Conservation (phyloP, 1,140 invertebrate species). For the Ruditapes philippinarum region DNA sequence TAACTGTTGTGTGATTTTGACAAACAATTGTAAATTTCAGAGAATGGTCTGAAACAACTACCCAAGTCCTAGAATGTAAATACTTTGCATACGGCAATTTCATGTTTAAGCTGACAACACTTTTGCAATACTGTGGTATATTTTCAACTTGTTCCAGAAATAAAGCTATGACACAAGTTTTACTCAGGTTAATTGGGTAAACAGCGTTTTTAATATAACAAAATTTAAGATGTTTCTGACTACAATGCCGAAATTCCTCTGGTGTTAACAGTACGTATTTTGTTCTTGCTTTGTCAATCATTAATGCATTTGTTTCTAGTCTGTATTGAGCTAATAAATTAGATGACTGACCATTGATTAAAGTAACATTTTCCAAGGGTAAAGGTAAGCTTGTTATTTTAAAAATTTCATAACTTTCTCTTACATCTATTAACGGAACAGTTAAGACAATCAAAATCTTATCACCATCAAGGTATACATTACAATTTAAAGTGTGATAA, state of each 20-base stretch:
- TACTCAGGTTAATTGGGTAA: neutral
- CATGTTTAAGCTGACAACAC: neutral
- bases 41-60: neutral
- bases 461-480: neutral
- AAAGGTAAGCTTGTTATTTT: neutral
- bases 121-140: neutral
- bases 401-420: neutral
- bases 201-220: neutral
- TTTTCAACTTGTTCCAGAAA: neutral
- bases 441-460: neutral
- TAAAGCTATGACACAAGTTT: neutral
- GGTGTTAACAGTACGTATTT: neutral
- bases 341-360: too few relatives aligned
- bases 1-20: neutral
- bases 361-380: neutral
- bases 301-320: neutral
- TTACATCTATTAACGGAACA: neutral
- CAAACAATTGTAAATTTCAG: neutral
- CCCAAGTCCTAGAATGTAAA: neutral
- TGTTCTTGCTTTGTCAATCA: neutral
- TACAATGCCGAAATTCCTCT: neutral
- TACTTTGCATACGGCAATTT: neutral
- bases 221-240: neutral
- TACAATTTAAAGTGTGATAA: slow-evolving; percentile 49
- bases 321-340: neutral